Conservation (phyloP, 2,888 invertebrate genomes). For the Laothoe populi region DNA sequence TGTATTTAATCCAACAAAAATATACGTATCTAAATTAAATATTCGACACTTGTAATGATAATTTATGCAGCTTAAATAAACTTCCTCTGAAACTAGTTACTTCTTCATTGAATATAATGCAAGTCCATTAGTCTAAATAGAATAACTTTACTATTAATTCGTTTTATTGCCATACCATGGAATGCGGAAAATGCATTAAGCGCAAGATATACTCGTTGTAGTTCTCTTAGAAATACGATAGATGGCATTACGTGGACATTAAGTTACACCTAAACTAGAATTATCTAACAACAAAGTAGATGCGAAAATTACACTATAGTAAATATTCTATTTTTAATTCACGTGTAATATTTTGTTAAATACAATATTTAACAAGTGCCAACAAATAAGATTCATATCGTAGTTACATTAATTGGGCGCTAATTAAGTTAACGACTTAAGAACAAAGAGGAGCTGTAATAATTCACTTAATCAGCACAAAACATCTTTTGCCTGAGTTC, state of each 20-base stretch:
- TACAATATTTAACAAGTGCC: slow-evolving; percentile 33
- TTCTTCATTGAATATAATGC: slow-evolving; percentile 16
- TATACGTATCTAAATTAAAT: slow-evolving; percentile 8
- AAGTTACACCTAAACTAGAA: not conserved
- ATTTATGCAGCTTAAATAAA: slow-evolving; percentile 9
- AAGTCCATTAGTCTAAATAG: slow-evolving; percentile 28
- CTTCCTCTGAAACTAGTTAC: slow-evolving; percentile 13
- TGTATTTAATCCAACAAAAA: not conserved
- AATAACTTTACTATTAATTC: slow-evolving; percentile 27
- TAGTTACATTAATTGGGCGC: slow-evolving; percentile 55
- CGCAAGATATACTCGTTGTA: slow-evolving; percentile 9
- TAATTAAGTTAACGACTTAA: slow-evolving; percentile 59
- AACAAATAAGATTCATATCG: slow-evolving; percentile 58
- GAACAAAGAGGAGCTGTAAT: slow-evolving; percentile 49
- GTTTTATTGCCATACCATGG: slow-evolving; percentile 25
- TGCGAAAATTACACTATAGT: slow-evolving; percentile 5
- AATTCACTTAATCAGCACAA: slow-evolving; percentile 38
- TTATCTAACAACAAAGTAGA: no score
- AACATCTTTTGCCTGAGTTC: slow-evolving; percentile 18
- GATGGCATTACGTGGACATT: slow-evolving; percentile 22
- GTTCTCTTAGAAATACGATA: not conserved
- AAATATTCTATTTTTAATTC: slow-evolving; percentile 18
- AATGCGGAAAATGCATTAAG: slow-evolving; percentile 27
- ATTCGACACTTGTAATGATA: slow-evolving; percentile 3
- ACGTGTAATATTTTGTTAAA: slow-evolving; percentile 28